Percentiles rank a stretch among this genome's conserved stretches.
phyloP scores from a whole-genome alignment of 2,888 invertebrate genomes.

The Clivina fossor region DNA sequence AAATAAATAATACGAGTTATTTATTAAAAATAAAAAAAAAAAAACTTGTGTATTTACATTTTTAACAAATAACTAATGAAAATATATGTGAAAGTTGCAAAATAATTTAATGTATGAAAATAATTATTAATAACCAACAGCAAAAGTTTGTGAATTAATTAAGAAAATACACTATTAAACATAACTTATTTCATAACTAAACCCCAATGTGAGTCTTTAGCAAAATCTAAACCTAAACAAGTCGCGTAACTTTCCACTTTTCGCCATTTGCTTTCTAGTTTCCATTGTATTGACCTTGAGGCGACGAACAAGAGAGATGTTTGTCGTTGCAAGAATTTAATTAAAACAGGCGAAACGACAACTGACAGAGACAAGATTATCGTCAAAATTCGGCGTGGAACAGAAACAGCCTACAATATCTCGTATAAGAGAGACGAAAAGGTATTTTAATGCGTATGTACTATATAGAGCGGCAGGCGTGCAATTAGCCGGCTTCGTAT shows the following conservation, averaged over 20 bases:
- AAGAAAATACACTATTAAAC: too few relatives aligned
- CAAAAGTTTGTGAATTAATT: too few relatives aligned
- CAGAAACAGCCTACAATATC: background rate
- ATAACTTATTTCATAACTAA: background rate
- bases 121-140: too few relatives aligned
- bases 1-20: too few relatives aligned
- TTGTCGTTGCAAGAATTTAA: conserved; percentile 27
- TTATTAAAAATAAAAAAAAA: too few relatives aligned
- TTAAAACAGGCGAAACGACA: too few relatives aligned
- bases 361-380: conserved; percentile 12
- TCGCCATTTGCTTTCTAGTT: too few relatives aligned
- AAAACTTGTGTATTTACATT: too few relatives aligned
- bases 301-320: background rate
- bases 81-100: too few relatives aligned
- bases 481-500: conserved; percentile 28
- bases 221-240: conserved; percentile 20
- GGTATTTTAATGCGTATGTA: conserved; percentile 15
- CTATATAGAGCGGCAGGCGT: background rate
- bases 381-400: conserved; percentile 6
- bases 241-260: conserved; percentile 14
- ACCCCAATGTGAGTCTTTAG: background rate
- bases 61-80: too few relatives aligned
- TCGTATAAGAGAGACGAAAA: background rate
- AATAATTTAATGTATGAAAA: too few relatives aligned
- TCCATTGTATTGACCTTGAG: conserved; percentile 14